phyloP scores from a whole-genome alignment of 2,888 invertebrate species.

The Atethmia centrago region DNA sequence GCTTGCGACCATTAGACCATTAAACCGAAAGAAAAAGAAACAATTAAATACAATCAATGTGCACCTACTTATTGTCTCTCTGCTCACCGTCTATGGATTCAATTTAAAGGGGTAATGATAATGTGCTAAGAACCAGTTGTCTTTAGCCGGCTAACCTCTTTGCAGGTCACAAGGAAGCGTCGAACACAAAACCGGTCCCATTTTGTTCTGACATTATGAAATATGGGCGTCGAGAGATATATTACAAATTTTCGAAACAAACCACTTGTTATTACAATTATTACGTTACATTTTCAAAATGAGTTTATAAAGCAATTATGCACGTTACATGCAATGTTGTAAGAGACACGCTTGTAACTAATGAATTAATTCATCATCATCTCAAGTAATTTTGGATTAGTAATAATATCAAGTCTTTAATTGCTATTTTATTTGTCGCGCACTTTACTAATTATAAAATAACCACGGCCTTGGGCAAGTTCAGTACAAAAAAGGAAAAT shows the following conservation, averaged over 20 bases:
- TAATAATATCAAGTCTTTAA: not conserved
- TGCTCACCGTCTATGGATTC: not conserved
- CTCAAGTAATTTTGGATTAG: not conserved
- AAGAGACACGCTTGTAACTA: not conserved
- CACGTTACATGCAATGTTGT: not conserved
- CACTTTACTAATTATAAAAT: too few species aligned
- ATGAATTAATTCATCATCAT: not conserved
- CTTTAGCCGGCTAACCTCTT: constrained; percentile 9
- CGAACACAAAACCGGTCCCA: constrained; percentile 37
- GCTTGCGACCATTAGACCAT: too few species aligned
- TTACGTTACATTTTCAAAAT: constrained; percentile 3
- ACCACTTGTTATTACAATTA: constrained; percentile 5
- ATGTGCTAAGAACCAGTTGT: constrained; percentile 46
- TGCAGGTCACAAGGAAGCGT: constrained; percentile 53
- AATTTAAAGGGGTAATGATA: not conserved
- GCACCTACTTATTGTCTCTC: not conserved
- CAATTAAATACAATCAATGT: not conserved
- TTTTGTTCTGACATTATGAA: constrained; percentile 39
- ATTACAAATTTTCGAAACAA: constrained; percentile 43
- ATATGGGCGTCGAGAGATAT: not conserved
- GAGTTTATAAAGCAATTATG: not conserved
- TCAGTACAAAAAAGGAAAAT: too few species aligned
- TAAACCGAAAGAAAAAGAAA: not conserved
- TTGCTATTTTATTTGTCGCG: not conserved
- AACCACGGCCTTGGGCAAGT: too few species aligned